phyloP scores from a whole-genome alignment of 2,797 vertebrate genomes.

The Dromococcyx pavoninus region DNA sequence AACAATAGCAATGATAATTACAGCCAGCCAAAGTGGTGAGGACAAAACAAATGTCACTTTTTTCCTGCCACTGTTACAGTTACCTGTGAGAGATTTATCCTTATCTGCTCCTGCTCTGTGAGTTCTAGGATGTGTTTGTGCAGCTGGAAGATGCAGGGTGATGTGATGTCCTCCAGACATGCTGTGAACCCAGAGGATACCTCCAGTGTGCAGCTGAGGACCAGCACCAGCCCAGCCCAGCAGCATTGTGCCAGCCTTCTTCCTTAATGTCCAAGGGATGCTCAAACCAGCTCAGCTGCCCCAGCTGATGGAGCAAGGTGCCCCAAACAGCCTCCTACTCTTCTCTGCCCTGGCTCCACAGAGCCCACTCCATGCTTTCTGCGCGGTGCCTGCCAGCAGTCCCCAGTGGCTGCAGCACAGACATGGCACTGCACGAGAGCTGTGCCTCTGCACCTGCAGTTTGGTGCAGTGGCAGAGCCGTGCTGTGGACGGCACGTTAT shows the following conservation, averaged over 20 bases:
- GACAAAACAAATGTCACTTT: not conserved
- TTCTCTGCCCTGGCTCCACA: fast-evolving
- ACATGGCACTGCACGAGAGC: not conserved
- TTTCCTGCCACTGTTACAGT: not conserved
- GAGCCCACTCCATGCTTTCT: not conserved
- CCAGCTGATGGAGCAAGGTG: not conserved
- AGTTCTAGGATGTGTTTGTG: not conserved
- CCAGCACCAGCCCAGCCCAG: not conserved
- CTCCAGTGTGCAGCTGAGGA: not conserved
- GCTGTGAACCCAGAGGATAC: not conserved
- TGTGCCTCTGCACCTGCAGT: not conserved
- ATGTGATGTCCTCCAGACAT: fast-evolving
- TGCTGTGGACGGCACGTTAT: not conserved
- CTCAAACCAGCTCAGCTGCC: not conserved
- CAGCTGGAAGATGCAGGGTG: not conserved
- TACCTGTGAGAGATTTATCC: not conserved
- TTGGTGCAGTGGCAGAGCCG: not conserved
- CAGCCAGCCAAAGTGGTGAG: not conserved
- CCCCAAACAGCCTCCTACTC: not conserved
- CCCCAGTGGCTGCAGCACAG: fast-evolving
- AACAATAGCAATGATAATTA: not conserved
- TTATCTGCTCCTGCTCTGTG: not conserved
- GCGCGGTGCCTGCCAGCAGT: fast-evolving
- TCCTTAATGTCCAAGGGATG: not conserved
- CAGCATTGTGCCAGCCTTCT: not conserved